phyloP scores from a whole-genome alignment of 2,888 invertebrate species.

The Apodemia mormo region DNA sequence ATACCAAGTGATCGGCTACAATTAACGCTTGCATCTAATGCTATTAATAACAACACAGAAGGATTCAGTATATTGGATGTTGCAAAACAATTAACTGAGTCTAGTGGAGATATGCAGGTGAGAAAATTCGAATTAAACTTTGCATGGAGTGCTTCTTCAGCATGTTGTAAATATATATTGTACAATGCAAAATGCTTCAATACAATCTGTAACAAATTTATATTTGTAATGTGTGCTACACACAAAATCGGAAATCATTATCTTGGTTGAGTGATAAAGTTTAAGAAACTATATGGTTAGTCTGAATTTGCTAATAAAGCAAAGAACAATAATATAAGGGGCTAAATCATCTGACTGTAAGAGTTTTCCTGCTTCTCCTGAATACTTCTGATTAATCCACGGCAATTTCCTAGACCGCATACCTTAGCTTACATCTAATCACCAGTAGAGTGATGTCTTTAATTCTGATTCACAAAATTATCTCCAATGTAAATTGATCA shows the following conservation, averaged over 20 bases:
- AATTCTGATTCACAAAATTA: too few relatives aligned
- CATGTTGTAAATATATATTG: constrained; percentile 36
- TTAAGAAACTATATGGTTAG: background rate
- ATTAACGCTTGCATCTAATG: constrained; percentile 79
- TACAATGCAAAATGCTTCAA: constrained; percentile 5
- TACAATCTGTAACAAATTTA: background rate
- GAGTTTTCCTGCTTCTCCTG: too few relatives aligned
- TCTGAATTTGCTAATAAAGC: too few relatives aligned
- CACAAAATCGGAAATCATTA: background rate
- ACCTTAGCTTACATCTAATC: too few relatives aligned
- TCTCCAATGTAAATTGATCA: too few relatives aligned
- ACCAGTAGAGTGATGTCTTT: too few relatives aligned
- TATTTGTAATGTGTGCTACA: background rate
- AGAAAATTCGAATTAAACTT: constrained; percentile 50
- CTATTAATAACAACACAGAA: constrained; percentile 68
- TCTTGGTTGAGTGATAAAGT: background rate
- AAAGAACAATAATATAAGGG: too few relatives aligned
- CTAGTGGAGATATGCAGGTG: constrained; percentile 70
- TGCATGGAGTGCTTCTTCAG: constrained; percentile 44
- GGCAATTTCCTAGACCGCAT: too few relatives aligned
- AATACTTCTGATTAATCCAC: too few relatives aligned
- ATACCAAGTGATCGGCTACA: constrained; percentile 74
- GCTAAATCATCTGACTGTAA: too few relatives aligned
- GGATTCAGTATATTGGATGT: constrained; percentile 62
- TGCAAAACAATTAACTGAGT: constrained; percentile 58